Base-by-base conservation (phyloP, 2,888 invertebrate genomes). In the Diloba caeruleocephala region DNA sequence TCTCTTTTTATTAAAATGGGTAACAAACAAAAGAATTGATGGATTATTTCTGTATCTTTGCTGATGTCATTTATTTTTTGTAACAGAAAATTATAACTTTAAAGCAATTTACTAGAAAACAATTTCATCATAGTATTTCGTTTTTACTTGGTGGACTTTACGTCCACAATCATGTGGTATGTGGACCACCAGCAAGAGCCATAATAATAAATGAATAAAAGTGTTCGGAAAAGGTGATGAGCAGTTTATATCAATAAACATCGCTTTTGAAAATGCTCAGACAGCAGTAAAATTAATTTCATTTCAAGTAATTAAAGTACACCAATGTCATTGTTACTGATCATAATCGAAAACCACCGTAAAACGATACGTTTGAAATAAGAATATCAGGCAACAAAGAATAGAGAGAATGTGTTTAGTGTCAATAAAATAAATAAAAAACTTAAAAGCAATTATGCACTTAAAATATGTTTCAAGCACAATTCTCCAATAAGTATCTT, bases 181-280 rank as follows among this genome's bases (percentile, higher is more conserved):
- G 34, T 13, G 39, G 65, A 65, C 66, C 60, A 65, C 66, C 60
- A 44, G 33, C 60, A 59, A 54, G 34, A 39, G 32, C 28, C 15
- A 23, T 36, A 36, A 34, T 31, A 46, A 48, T 51, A 51, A 50
- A 43, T 21, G 1, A 45, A 39, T n/a, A 54, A 41, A 51, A 48
- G 17, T 26, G 17, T 38, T 28, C 13, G 14, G 42, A 52, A 46
- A 45, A 43, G 19, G 31, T 21, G 28, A 57, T 42, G 37, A 48
- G 41, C 44, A 32, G 25, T 26, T 29, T 48, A 14, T 42, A 23
- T 14, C 8, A n/a, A n/a, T n/a, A n/a, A n/a, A n/a, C n/a, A n/a
- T n/a, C n/a, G n/a, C n/a, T n/a, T n/a, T n/a, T n/a, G n/a, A n/a
- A n/a, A n/a, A n/a, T n/a, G n/a, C n/a, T n/a, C n/a, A n/a, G n/a